These are phyloP conservation scores for Sinocyclocheilus maitianheensis DNA, from an alignment of 2,113 vertebrate genomes.

Conservation along the genomic window DNA sequence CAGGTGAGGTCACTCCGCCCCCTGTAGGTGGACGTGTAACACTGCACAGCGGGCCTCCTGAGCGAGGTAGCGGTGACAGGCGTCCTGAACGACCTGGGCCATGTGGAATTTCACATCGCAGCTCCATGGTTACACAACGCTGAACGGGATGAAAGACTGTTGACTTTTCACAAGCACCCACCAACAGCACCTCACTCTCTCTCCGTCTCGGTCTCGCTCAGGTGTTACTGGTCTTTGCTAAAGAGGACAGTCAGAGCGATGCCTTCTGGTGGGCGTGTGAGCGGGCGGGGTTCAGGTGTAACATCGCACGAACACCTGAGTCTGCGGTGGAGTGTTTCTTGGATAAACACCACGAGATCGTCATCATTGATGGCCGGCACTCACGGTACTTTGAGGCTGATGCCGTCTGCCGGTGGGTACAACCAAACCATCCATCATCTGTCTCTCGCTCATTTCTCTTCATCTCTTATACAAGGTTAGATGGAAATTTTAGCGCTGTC, in stretches of 20 bases:
- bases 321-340: conserved; percentile 91
- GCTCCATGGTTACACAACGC: conserved; percentile 64
- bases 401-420: conserved; percentile 84
- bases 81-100: conserved; percentile 31
- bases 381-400: conserved; percentile 86
- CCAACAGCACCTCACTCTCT: conserved; percentile 57
- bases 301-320: conserved; percentile 86
- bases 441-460: not conserved
- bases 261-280: conserved; percentile 98
- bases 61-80: conserved; percentile 57
- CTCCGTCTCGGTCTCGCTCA: conserved; percentile 59
- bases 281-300: conserved; percentile 89
- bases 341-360: conserved; percentile 94
- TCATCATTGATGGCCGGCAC: conserved; percentile 89
- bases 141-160: conserved; percentile 65
- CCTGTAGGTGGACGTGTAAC: conserved; percentile 38
- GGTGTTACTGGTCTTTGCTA: conserved; percentile 93
- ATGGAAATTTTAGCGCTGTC: no score
- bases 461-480: not conserved
- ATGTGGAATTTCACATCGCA: conserved; percentile 72
- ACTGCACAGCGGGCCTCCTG: conserved; percentile 55
- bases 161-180: conserved; percentile 68
- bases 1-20: conserved; percentile 40
- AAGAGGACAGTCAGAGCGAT: conserved; percentile 94
- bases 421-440: conserved; percentile 1